Conservation (phyloP, 2,797 vertebrate genomes). For the Podarcis lilfordi region DNA sequence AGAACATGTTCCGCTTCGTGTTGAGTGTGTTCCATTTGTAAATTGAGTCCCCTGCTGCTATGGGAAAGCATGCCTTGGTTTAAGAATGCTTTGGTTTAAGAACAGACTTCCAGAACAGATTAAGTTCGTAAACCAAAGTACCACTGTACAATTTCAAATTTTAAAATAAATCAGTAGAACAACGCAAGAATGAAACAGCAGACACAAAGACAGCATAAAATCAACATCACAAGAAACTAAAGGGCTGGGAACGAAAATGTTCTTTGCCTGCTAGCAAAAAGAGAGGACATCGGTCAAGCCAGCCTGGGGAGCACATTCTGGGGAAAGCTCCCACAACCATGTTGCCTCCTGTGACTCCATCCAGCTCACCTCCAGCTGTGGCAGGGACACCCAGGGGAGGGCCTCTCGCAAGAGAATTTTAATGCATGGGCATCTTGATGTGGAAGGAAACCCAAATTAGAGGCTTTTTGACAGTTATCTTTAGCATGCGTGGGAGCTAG, state of each 20-base stretch:
- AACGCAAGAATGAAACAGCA: neutral
- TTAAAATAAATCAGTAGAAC: neutral
- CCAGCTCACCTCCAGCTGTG: neutral
- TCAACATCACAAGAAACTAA: neutral
- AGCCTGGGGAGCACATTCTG: no score
- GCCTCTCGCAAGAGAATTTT: neutral
- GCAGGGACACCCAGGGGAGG: neutral
- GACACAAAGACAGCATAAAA: neutral
- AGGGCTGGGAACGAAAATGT: neutral
- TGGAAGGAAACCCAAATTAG: neutral
- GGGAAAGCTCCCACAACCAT: neutral
- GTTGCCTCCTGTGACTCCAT: neutral
- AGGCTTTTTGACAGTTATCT: neutral
- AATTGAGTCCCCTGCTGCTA: no score
- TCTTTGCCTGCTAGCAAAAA: neutral
- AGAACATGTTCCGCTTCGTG: no score
- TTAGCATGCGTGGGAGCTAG: neutral
- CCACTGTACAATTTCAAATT: neutral
- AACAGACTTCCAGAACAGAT: no score
- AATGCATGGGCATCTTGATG: neutral
- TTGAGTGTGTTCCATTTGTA: no score
- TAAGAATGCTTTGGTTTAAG: no score
- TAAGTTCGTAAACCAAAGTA: no score
- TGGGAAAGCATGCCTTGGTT: no score
- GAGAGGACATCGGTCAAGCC: neutral